Evolutionary conservation across 1,140 invertebrate genomes (phyloP).

Genomic region (Drosophila nebulosa): DNA sequence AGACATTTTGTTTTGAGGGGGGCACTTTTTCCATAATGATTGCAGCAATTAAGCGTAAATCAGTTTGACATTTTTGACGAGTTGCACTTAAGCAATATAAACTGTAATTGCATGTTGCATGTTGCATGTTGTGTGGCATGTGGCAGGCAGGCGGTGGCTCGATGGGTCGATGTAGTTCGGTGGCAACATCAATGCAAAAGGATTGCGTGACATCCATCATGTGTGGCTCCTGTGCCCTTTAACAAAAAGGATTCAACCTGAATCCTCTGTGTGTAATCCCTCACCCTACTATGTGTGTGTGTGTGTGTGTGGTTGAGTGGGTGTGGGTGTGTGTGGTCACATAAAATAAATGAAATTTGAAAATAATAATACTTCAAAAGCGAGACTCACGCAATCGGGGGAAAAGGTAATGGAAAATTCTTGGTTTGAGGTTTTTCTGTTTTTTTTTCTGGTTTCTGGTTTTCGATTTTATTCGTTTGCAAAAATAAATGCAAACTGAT

Average conservation of each 20-base stretch:
- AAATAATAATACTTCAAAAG: slow-evolving; percentile 1
- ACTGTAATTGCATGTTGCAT: slow-evolving; percentile 51
- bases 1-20: too few relatives aligned
- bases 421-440: background rate
- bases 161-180: background rate
- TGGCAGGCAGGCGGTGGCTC: background rate
- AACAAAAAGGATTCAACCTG: background rate
- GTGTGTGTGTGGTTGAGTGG: background rate
- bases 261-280: background rate
- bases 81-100: background rate
- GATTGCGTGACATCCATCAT: background rate
- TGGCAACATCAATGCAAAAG: slow-evolving; percentile 1
- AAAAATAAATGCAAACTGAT: background rate
- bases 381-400: background rate
- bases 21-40: too few relatives aligned
- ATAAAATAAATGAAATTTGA: slow-evolving; percentile 35
- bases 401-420: background rate
- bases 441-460: background rate
- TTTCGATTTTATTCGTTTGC: background rate
- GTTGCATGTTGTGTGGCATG: slow-evolving; percentile 6
- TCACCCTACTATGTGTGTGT: background rate
- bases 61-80: background rate
- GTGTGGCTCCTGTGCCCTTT: background rate
- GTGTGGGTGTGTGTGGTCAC: slow-evolving; percentile 7
- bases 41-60: background rate